A percentile compares a stretch with the other conserved stretches of the same genome.
These are phyloP conservation scores for Chascanopsetta lugubris DNA, from an alignment of 2,113 vertebrate genomes.

Conservation along the genomic window DNA sequence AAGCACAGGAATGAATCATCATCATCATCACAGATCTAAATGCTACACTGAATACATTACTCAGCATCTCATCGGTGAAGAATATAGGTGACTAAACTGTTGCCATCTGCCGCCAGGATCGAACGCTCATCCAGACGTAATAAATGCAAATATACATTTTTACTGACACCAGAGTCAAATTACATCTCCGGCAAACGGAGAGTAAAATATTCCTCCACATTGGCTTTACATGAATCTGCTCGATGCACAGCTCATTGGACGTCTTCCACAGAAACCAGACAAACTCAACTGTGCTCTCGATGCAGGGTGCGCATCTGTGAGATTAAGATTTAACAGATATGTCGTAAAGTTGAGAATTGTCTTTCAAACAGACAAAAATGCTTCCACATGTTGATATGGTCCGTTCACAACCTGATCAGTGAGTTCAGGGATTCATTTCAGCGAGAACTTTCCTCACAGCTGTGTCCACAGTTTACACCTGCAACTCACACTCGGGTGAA, in stretches of 20 bases:
- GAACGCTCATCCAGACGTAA: constrained; percentile 65
- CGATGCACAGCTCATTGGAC: not conserved
- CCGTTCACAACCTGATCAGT: not conserved
- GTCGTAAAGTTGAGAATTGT: constrained; percentile 5
- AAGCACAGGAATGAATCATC: constrained; percentile 70
- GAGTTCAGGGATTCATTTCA: not conserved
- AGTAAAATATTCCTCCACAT: constrained; percentile 36
- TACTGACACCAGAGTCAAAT: constrained; percentile 49
- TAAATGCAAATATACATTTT: constrained; percentile 72
- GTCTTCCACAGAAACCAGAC: constrained; percentile 31
- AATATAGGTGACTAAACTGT: constrained; percentile 64
- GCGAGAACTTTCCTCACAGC: constrained; percentile 1
- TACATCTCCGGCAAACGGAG: constrained; percentile 59
- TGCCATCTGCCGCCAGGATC: constrained; percentile 61
- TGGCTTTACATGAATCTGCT: constrained; percentile 36
- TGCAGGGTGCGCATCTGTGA: constrained; percentile 19
- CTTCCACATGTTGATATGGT: not conserved
- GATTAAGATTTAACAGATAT: constrained; percentile 15
- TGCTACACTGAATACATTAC: constrained; percentile 67
- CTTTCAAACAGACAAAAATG: not conserved
- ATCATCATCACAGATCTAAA: constrained; percentile 69
- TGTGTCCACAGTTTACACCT: not conserved
- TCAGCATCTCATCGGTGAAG: constrained; percentile 54
- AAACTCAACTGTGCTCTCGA: constrained; percentile 35
- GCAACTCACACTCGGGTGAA: not conserved